phyloP scores from a whole-genome alignment of 1,140 invertebrate species.

The Pentalonia nigronervosa region DNA sequence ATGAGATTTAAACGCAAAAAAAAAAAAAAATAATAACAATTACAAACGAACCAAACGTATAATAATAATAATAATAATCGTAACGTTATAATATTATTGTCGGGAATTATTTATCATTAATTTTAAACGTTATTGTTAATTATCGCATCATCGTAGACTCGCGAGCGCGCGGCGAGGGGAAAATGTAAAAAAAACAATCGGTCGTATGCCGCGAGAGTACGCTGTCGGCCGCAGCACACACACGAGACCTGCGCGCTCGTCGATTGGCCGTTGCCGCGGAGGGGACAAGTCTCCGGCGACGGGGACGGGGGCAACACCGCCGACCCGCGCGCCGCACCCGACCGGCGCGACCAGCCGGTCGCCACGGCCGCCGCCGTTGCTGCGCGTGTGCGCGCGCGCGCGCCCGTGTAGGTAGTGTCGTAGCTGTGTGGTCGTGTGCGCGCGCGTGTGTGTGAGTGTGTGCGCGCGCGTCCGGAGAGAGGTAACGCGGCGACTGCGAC shows the following conservation, averaged over 20 bases:
- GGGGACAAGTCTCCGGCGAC: background rate
- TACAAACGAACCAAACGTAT: background rate
- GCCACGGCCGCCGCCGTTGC: background rate
- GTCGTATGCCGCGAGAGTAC: background rate
- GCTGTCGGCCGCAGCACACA: background rate
- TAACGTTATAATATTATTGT: background rate
- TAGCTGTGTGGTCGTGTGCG: background rate
- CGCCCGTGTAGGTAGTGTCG: background rate
- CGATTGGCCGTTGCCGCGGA: background rate
- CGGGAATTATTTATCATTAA: background rate
- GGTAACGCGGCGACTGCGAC: conserved; percentile 49
- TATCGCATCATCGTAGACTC: background rate
- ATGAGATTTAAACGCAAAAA: background rate
- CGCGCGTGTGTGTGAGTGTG: background rate
- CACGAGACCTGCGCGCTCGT: background rate
- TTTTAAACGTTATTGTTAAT: background rate
- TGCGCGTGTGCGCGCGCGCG: background rate
- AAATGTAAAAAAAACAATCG: background rate
- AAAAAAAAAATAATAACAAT: background rate
- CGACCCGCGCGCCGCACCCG: background rate
- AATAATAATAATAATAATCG: background rate
- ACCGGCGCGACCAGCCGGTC: background rate
- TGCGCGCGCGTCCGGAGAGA: conserved; percentile 28
- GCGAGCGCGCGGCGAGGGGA: background rate
- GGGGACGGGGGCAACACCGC: background rate